phyloP scores from a whole-genome alignment of 2,888 invertebrate species.

The Ligdia adustata region DNA sequence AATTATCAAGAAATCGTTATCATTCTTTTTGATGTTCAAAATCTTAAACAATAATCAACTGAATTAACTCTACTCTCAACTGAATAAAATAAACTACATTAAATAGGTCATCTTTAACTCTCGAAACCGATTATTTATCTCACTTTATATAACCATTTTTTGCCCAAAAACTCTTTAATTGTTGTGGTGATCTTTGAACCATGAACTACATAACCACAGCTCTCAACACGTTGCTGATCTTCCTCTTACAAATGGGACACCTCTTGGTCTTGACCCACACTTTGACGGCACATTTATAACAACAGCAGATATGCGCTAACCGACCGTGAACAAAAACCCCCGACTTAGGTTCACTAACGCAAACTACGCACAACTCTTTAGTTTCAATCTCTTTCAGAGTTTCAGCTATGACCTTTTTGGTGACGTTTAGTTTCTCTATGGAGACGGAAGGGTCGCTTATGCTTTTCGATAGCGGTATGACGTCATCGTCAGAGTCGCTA shows the following conservation, averaged over 20 bases:
- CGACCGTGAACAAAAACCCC: slow-evolving; percentile 88
- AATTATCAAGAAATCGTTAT: neutral
- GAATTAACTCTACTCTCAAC: no score
- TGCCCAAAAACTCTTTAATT: no score
- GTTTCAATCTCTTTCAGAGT: slow-evolving; percentile 54
- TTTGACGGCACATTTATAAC: slow-evolving; percentile 87
- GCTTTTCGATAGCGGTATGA: slow-evolving; percentile 64
- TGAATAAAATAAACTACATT: no score
- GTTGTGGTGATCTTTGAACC: no score
- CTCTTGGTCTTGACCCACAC: slow-evolving; percentile 86
- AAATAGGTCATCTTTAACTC: no score
- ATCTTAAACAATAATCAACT: neutral
- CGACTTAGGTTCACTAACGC: slow-evolving; percentile 85
- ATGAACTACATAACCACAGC: slow-evolving; percentile 77
- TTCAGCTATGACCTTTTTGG: slow-evolving; percentile 52
- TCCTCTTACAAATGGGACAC: slow-evolving; percentile 88
- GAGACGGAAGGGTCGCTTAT: slow-evolving; percentile 70
- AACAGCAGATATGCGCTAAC: slow-evolving; percentile 87
- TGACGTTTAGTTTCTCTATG: slow-evolving; percentile 49
- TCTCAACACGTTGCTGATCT: slow-evolving; percentile 86
- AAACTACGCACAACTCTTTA: slow-evolving; percentile 84
- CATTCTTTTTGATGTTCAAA: neutral
- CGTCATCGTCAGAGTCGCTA: slow-evolving; percentile 49
- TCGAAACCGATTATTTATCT: no score
- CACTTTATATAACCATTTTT: no score